A percentile compares a stretch with the other conserved stretches of the same genome.
These are phyloP conservation scores for Ormyrus thymus DNA, from an alignment of 2,888 invertebrate species.

Conservation along the genomic window DNA sequence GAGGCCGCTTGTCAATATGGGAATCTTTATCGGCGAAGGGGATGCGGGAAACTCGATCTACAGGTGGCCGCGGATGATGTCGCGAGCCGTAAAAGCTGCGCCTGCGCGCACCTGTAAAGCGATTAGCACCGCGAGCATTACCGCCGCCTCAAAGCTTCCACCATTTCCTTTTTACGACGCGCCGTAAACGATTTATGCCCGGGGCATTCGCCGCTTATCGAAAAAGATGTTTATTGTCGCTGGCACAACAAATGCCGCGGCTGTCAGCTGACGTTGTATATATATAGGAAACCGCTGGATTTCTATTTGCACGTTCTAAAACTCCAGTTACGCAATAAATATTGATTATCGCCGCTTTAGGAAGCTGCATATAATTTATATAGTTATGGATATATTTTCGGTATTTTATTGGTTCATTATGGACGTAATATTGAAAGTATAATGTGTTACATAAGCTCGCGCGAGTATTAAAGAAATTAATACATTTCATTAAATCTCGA, in stretches of 20 bases:
- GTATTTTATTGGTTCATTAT: no score
- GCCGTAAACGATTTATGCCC: constrained; percentile 26
- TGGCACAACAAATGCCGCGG: not conserved
- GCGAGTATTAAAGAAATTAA: no score
- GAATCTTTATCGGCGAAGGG: constrained; percentile 22
- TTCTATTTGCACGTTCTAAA: no score
- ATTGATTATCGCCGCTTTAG: no score
- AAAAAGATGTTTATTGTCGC: constrained; percentile 32
- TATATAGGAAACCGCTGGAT: no score
- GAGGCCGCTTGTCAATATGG: not conserved
- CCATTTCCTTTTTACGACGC: constrained; percentile 8
- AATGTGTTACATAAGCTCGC: no score
- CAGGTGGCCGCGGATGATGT: constrained; percentile 1
- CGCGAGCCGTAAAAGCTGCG: constrained; percentile 1
- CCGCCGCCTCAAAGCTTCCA: constrained; percentile 4
- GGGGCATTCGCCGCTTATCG: not conserved
- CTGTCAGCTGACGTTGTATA: no score
- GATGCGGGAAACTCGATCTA: constrained; percentile 1
- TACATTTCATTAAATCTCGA: no score
- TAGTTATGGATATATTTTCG: no score
- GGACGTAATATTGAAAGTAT: no score
- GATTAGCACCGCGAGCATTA: constrained; percentile 22
- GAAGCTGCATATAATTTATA: no score
- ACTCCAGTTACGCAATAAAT: no score
- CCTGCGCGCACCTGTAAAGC: constrained; percentile 21